Percentiles rank a stretch among this genome's conserved stretches.
Conservation (phyloP, 2,113 vertebrate species). For the Aptenodytes forsteri region DNA sequence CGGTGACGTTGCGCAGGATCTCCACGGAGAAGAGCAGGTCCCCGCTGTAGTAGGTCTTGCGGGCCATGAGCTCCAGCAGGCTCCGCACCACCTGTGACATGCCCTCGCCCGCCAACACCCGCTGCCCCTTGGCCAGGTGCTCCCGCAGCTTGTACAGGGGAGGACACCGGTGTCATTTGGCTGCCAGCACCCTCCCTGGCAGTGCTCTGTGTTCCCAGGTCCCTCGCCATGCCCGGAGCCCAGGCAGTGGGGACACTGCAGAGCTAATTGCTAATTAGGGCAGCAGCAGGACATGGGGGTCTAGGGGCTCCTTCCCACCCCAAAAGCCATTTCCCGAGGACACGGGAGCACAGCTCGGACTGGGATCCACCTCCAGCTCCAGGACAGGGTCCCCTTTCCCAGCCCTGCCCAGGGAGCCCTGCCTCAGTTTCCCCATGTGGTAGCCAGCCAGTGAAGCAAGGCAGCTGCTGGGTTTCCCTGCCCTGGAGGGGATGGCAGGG, state of each 20-base stretch:
- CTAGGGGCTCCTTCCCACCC: not conserved
- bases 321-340: not conserved
- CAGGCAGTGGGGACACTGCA: rapidly evolving
- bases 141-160: conserved; percentile 85
- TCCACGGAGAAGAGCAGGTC: conserved; percentile 99
- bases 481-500: not conserved
- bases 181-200: not conserved
- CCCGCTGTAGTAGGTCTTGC: conserved; percentile 95
- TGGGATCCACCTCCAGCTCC: not conserved
- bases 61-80: conserved; percentile 93
- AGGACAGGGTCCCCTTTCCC: not conserved
- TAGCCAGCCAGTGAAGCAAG: not conserved
- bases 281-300: rapidly evolving
- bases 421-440: not conserved
- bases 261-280: not conserved
- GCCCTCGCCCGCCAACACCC: conserved; percentile 96
- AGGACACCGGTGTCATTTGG: not conserved
- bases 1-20: conserved; percentile 98
- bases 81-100: conserved; percentile 98
- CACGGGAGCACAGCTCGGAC: not conserved
- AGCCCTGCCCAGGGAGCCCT: not conserved
- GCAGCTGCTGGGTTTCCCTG: not conserved
- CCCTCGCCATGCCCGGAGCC: rapidly evolving
- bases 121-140: conserved; percentile 98
- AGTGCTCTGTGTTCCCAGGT: rapidly evolving